Conservation (phyloP, 2,888 invertebrate species). For the Macrosoma leucophasiata region DNA sequence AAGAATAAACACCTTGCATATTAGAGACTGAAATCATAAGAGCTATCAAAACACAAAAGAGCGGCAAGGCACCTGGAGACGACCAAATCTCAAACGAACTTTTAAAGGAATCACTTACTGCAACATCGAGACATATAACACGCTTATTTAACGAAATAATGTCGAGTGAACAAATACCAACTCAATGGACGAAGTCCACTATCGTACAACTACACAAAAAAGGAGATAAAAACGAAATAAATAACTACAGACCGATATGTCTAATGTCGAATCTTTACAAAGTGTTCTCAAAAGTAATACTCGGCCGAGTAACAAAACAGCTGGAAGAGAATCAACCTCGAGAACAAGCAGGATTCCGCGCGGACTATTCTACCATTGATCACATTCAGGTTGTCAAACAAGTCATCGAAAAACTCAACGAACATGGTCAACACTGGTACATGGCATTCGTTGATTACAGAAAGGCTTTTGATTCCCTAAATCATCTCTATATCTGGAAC, state of each 20-base stretch:
- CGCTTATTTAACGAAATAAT: constrained; percentile 20
- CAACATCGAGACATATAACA: constrained; percentile 8
- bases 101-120: constrained; percentile 1
- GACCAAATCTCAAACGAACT: constrained; percentile 5
- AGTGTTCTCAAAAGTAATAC: constrained; percentile 25
- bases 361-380: no score
- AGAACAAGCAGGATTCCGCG: no score
- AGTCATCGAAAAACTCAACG: no score
- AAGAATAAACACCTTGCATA: constrained; percentile 8
- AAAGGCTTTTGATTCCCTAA: no score
- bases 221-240: constrained; percentile 19
- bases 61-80: constrained; percentile 6
- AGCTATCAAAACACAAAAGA: constrained; percentile 9
- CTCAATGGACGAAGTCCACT: constrained; percentile 17
- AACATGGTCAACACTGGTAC: no score
- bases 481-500: no score
- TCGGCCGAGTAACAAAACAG: constrained; percentile 8
- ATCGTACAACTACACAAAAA: constrained; percentile 21
- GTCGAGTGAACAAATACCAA: constrained; percentile 9
- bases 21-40: constrained; percentile 1
- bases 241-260: constrained; percentile 24
- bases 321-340: no score
- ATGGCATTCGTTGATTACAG: no score
- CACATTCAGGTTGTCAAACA: no score
- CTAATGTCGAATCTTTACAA: constrained; percentile 24